phyloP scores from a whole-genome alignment of 2,113 vertebrate species.

The Pongo pygmaeus region DNA sequence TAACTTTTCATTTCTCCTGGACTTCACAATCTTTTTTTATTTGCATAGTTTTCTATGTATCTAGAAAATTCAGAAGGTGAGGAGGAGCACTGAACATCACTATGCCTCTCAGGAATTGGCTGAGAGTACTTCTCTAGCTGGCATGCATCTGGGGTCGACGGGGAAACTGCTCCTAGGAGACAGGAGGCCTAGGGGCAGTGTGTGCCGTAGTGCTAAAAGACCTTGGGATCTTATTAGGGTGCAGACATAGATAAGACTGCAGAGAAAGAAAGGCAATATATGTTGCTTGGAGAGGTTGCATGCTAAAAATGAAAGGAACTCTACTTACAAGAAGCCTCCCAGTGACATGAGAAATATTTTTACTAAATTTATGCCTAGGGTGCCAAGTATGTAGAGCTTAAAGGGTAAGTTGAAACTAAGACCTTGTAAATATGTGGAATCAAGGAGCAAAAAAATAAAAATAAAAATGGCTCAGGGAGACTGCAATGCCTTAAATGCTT shows the following conservation, averaged over 20 bases:
- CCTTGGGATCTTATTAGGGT: neutral
- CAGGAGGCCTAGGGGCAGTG: neutral
- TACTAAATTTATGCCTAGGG: neutral
- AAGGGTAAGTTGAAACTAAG: neutral
- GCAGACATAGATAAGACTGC: neutral
- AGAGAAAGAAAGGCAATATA: neutral
- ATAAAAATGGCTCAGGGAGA: neutral
- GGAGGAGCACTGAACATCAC: neutral
- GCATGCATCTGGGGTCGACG: accelerated
- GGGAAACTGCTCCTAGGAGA: neutral
- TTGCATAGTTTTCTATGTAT: neutral
- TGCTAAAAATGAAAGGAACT: neutral
- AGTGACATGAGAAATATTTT: neutral
- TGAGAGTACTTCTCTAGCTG: neutral
- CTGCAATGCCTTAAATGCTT: neutral
- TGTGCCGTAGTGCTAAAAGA: neutral
- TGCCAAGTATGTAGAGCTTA: neutral
- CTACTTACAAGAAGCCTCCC: neutral
- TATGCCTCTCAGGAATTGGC: neutral
- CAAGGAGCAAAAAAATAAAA: neutral
- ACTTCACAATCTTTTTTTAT: neutral
- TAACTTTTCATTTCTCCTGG: neutral
- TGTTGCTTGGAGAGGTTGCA: neutral
- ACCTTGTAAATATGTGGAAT: neutral
- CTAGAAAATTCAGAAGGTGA: neutral